Evolutionary conservation across 2,113 vertebrate species (phyloP).

Genomic region (Daubentonia madagascariensis): DNA sequence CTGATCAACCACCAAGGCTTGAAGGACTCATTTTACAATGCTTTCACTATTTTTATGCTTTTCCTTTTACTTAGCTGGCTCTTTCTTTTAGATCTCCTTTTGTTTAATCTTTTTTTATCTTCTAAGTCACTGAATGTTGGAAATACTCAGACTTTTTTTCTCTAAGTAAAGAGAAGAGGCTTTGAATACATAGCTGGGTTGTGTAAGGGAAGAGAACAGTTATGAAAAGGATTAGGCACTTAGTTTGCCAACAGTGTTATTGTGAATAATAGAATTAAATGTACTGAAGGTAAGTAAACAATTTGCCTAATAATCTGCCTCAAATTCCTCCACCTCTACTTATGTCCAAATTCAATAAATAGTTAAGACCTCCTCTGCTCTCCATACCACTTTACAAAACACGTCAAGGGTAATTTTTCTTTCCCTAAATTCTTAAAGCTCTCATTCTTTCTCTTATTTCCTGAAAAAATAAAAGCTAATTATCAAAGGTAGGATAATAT

Average conservation of each 20-base stretch:
- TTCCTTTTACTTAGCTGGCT: neutral
- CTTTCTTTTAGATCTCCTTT: neutral
- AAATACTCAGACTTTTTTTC: neutral
- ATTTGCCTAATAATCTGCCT: fast-evolving
- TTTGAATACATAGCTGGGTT: neutral
- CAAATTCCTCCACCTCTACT: neutral
- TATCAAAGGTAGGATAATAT: neutral
- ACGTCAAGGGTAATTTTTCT: neutral
- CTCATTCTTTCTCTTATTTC: neutral
- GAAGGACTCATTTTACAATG: neutral
- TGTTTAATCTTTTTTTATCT: neutral
- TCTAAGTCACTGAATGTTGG: neutral
- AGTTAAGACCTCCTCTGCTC: neutral
- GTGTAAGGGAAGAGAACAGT: neutral
- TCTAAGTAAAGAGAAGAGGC: neutral
- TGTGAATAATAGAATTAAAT: neutral
- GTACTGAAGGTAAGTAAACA: neutral
- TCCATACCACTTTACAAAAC: neutral
- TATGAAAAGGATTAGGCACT: neutral
- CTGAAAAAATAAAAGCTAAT: neutral
- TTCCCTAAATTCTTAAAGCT: neutral
- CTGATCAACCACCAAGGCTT: neutral
- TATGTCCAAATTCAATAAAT: neutral
- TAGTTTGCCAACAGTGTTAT: neutral
- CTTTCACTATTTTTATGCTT: neutral